Evolutionary conservation across 1,140 invertebrate species (phyloP).

Genomic region (Aleiodes sp.): DNA sequence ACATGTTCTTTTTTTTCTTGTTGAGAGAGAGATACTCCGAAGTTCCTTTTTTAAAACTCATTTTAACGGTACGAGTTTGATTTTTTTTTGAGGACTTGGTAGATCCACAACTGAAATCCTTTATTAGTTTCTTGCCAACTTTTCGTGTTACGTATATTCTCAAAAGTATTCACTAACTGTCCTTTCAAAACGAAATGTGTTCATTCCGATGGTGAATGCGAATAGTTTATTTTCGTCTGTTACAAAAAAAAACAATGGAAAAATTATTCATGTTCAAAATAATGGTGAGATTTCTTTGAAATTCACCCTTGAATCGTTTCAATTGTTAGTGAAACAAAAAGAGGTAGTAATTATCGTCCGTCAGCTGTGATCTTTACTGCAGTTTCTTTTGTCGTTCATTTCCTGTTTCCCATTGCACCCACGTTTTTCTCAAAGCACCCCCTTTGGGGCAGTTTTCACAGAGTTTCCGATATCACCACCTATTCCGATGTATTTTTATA

Average conservation of each 20-base stretch:
- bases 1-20: background rate
- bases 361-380: slow-evolving; percentile 14
- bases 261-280: too few species aligned
- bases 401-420: slow-evolving; percentile 15
- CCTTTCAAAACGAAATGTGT: too few species aligned
- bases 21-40: background rate
- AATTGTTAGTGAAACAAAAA: slow-evolving; percentile 1
- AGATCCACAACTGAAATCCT: too few species aligned
- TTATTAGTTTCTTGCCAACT: too few species aligned
- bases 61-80: slow-evolving; percentile 8
- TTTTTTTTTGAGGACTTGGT: background rate
- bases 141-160: too few species aligned
- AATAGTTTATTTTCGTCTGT: too few species aligned
- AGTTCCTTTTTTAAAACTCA: background rate
- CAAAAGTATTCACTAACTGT: too few species aligned
- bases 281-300: background rate
- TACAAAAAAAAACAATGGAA: too few species aligned
- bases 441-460: background rate
- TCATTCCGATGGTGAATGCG: too few species aligned
- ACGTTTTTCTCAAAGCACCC: too few species aligned
- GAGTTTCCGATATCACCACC: slow-evolving; percentile 8
- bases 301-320: background rate
- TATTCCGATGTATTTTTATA: background rate
- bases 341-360: background rate
- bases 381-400: slow-evolving; percentile 14